Evolutionary conservation across 2,888 invertebrate genomes (phyloP), one percentile per base, ranked within the genome.

Genomic region (Diaprepes abbreviatus): DNA sequence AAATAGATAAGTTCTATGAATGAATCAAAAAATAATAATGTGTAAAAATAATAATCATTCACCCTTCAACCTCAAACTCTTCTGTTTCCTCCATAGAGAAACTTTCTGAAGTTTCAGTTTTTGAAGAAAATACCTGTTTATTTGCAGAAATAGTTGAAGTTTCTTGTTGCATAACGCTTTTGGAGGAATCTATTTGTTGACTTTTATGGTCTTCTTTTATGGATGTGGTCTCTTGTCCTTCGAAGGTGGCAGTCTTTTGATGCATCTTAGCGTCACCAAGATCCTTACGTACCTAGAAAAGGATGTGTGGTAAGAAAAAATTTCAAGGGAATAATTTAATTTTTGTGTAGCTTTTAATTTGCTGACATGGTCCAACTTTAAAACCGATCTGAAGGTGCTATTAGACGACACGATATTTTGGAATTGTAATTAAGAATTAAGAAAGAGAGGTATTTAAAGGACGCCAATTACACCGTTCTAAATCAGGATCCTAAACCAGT

Each of bases 1-100:
- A 52, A 33, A 52, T 35, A 19, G 16, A 52, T n/a, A 52, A 16
- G 9, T 33, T 52, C 16, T 2, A 1, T 12, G 1, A 17, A 28
- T 31, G 12, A 54, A 21, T 36, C 14, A n/a, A 33, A 52, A 52
- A 14, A 10, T 7, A 52, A 36, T 36, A 35, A 35, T n/a, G 17
- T 5, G 16, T 40, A 24, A 36, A 35, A 55, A 17, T 17, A 21
- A 40, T 54, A 55, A 16, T 21, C 17, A 35, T 64, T 78, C 72
- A 80, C 68, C 77, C 79, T 64, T 81, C 81, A 28, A 77, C 73
- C 76, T 82, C 84, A 75, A 80, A 84, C 75, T 85, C 84, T 75
- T 83, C 82, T 17, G 79, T 78, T 75, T 84, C 84, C 77, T 84
- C 84, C 76, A 82, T 81, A 58, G 82, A 82, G 71, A 80, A 84